These are phyloP conservation scores for Melitaea athalia DNA, from an alignment of 2,888 invertebrate species.

Conservation along the genomic window DNA sequence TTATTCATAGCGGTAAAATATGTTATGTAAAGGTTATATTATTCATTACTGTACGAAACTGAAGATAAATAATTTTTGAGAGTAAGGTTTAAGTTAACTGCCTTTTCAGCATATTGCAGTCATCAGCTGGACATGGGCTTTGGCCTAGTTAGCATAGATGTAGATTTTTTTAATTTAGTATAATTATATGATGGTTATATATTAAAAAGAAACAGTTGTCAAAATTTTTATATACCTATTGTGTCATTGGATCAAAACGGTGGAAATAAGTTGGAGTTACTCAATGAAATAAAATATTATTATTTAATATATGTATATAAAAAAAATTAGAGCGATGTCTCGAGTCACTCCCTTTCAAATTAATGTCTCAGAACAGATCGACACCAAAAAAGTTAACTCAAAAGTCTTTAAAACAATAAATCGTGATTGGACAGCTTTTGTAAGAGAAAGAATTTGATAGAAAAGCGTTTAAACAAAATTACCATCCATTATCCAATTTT, in stretches of 20 bases:
- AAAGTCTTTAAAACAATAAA: not conserved
- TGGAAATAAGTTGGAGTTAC: not conserved
- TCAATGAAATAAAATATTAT: not conserved
- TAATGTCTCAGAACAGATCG: not conserved
- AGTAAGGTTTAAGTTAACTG: too few relatives aligned
- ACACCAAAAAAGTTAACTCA: too few relatives aligned
- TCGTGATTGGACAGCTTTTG: not conserved
- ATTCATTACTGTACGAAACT: too few relatives aligned
- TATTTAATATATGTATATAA: not conserved
- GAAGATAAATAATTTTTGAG: too few relatives aligned
- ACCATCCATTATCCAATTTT: constrained; percentile 19
- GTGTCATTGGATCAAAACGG: not conserved
- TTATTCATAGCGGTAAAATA: not conserved
- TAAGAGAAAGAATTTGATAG: constrained; percentile 10
- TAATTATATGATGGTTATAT: too few relatives aligned
- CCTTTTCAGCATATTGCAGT: too few relatives aligned
- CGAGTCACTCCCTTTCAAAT: constrained; percentile 2
- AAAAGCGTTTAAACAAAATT: constrained; percentile 26
- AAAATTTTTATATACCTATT: not conserved
- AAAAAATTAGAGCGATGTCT: not conserved
- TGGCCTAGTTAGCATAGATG: too few relatives aligned
- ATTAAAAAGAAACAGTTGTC: not conserved
- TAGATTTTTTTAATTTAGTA: too few relatives aligned
- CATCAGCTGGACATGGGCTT: too few relatives aligned
- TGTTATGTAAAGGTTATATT: too few relatives aligned